Evolutionary conservation across 2,797 vertebrate genomes (phyloP).

Genomic region (Aratinga solstitialis): DNA sequence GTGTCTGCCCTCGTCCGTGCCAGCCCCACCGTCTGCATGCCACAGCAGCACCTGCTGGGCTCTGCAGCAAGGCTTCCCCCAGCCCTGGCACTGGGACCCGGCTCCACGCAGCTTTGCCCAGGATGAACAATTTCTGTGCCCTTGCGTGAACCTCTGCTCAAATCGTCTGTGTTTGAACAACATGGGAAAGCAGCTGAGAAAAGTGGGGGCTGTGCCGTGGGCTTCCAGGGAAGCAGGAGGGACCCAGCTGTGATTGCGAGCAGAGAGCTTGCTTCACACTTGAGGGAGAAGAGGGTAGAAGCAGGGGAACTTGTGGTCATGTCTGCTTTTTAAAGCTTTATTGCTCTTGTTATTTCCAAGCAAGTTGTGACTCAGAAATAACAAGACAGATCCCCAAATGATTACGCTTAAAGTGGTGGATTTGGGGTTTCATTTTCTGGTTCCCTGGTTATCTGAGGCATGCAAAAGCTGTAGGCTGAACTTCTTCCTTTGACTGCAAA

Average conservation of each 20-base stretch:
- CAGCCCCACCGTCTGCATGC: not conserved
- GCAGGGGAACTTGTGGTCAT: not conserved
- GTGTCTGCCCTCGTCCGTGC: rapidly evolving
- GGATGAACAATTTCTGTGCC: not conserved
- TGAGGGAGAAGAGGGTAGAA: not conserved
- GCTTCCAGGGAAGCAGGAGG: not conserved
- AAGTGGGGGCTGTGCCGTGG: not conserved
- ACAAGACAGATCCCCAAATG: not conserved
- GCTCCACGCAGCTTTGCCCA: not conserved
- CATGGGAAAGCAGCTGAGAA: slow-evolving; percentile 2
- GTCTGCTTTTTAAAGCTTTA: not conserved
- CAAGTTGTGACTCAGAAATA: not conserved
- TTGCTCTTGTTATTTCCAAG: not conserved
- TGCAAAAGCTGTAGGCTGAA: not conserved
- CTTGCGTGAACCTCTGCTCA: not conserved
- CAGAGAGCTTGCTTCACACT: not conserved
- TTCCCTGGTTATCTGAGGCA: not conserved
- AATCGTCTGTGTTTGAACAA: not conserved
- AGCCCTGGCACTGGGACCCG: not conserved
- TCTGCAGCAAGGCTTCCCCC: not conserved
- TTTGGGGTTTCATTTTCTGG: not conserved
- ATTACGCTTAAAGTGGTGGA: not conserved
- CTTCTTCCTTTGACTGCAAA: not conserved
- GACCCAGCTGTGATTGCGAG: not conserved
- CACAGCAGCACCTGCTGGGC: not conserved